phyloP scores from a whole-genome alignment of 2,888 invertebrate species.

The Chelonus formosanus region DNA sequence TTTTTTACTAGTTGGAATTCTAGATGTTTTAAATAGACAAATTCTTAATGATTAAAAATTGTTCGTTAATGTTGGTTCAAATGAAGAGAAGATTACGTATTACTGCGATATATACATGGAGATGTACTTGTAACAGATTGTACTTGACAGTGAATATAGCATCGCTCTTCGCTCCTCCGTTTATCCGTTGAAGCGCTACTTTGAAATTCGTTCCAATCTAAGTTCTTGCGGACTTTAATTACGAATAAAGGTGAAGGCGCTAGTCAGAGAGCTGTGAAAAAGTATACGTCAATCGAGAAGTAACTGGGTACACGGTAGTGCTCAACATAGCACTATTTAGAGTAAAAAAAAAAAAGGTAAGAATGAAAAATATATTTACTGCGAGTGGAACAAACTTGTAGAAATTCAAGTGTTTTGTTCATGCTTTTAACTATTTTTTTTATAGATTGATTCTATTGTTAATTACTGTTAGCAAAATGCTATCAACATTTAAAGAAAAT shows the following conservation, averaged over 20 bases:
- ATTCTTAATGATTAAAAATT: too few relatives aligned
- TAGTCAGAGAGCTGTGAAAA: constrained; percentile 26
- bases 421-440: neutral
- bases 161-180: constrained; percentile 12
- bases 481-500: too few relatives aligned
- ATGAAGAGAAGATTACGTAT: too few relatives aligned
- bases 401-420: neutral
- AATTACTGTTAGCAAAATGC: too few relatives aligned
- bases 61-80: too few relatives aligned
- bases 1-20: too few relatives aligned
- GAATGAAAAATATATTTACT: constrained; percentile 4
- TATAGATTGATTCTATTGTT: too few relatives aligned
- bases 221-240: constrained; percentile 57
- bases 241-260: constrained; percentile 38
- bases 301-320: neutral
- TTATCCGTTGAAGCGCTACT: constrained; percentile 34
- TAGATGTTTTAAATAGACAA: too few relatives aligned
- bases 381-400: neutral
- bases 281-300: constrained; percentile 27
- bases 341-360: neutral
- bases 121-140: neutral
- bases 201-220: constrained; percentile 54
- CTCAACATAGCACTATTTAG: neutral
- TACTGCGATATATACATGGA: too few relatives aligned
- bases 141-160: constrained; percentile 8